phyloP scores from a whole-genome alignment of 2,797 vertebrate species.

The Smutsia temminckii region DNA sequence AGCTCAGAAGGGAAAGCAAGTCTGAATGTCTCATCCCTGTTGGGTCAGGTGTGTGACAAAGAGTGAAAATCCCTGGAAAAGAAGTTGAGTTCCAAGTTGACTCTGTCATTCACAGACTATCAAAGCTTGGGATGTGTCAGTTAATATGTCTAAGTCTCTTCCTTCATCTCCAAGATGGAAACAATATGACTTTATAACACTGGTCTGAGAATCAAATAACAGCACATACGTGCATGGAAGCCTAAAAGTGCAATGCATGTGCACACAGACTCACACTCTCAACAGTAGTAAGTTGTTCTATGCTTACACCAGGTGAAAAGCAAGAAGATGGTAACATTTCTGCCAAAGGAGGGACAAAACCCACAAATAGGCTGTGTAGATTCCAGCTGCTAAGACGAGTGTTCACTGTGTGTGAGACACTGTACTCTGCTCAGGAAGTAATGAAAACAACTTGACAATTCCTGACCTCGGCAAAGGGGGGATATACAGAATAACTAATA shows the following conservation, averaged over 20 bases:
- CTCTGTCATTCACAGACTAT: background rate
- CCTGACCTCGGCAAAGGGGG: background rate
- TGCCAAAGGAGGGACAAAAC: background rate
- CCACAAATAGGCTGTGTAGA: background rate
- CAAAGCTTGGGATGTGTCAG: background rate
- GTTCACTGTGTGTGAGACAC: background rate
- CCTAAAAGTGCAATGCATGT: background rate
- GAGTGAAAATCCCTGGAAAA: background rate
- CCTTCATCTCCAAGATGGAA: background rate
- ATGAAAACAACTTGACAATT: background rate
- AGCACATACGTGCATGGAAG: background rate
- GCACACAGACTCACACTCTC: background rate
- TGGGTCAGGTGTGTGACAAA: background rate
- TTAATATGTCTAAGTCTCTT: background rate
- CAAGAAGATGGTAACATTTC: background rate
- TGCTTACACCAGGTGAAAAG: background rate
- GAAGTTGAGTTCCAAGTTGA: background rate
- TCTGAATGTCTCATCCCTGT: background rate
- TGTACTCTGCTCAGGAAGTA: background rate
- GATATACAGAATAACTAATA: background rate
- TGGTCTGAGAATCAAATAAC: background rate
- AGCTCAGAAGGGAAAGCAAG: background rate
- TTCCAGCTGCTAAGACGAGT: background rate
- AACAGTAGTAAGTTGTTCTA: background rate
- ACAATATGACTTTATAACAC: background rate